phyloP scores from a whole-genome alignment of 2,888 invertebrate species.

The Limnephilus lunatus region DNA sequence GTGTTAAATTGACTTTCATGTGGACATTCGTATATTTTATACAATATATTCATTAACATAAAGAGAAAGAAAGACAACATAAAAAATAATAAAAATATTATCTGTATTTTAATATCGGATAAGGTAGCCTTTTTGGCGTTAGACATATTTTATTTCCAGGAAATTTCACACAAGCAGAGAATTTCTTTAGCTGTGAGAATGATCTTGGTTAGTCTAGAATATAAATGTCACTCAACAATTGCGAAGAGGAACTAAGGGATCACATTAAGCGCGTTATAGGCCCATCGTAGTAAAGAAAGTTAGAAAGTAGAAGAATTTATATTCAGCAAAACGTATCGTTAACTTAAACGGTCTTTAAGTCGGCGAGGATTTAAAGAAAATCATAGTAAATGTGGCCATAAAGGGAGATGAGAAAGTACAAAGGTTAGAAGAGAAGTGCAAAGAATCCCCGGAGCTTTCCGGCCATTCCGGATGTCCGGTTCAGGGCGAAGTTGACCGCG shows the following conservation, averaged over 20 bases:
- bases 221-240: neutral
- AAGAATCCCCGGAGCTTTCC: slow-evolving; percentile 54
- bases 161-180: neutral
- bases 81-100: no score
- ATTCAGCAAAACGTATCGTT: slow-evolving; percentile 43
- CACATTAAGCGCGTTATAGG: neutral
- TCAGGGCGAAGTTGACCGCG: slow-evolving; percentile 55
- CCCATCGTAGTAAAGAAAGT: neutral
- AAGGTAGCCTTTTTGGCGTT: no score
- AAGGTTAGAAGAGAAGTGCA: slow-evolving; percentile 43
- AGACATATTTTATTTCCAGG: no score
- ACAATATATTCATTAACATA: no score
- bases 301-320: slow-evolving; percentile 36
- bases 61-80: no score
- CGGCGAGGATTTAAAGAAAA: slow-evolving; percentile 39
- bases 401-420: slow-evolving; percentile 56
- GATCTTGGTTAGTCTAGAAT: neutral
- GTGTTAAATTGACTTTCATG: no score
- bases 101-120: no score
- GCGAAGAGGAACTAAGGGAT: neutral
- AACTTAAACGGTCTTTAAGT: slow-evolving; percentile 48
- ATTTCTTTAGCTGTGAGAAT: neutral
- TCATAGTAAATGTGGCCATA: slow-evolving; percentile 57
- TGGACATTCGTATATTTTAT: no score
- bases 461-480: slow-evolving; percentile 62